Base-by-base conservation (phyloP, 2,888 invertebrate genomes). In the Poecilobothrus nobilitatus region DNA sequence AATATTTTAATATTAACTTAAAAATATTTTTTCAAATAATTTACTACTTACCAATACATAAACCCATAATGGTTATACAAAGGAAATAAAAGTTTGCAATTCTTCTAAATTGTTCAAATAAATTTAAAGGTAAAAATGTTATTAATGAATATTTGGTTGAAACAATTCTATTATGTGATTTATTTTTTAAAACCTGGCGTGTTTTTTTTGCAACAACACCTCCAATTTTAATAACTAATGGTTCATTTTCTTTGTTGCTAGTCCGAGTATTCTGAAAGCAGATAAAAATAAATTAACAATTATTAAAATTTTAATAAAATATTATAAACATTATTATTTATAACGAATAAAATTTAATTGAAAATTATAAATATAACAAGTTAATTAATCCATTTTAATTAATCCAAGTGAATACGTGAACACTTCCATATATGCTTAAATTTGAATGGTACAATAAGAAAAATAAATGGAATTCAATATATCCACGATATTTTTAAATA, bases 1-100 rank as follows among this genome's bases (percentile, higher is more conserved):
- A n/a, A n/a, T n/a, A n/a, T n/a, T n/a, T n/a, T n/a, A n/a, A n/a
- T n/a, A n/a, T n/a, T n/a, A n/a, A n/a, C n/a, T n/a, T n/a, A n/a
- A 27, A 27, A 27, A 27, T 27, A 27, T 27, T 27, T 4, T 4
- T 22, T 63, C 63, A 66, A 20, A 63, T 64, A 64, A 65, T n/a
- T n/a, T 68, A 68, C 22, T 67, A 81, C 85, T 82, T 74, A 87
- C 87, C 86, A 73, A 87, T 88, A 72, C 87, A 77, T 70, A 91
- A 80, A 71, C 91, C 86, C 69, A 92, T 86, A 21, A 91, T 82
- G 12, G 90, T 88, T 74, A 91, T 88, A 61, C 89, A 81, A 61
- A 94, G 84, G 78, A 94, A 94, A 80, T 93, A 94, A 79, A 92
- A 91, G 82, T 93, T 94, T 72, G 91, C 93, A 67, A 92, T 85